Conservation (phyloP, 2,888 invertebrate genomes). For the Brassicogethes aeneus region DNA sequence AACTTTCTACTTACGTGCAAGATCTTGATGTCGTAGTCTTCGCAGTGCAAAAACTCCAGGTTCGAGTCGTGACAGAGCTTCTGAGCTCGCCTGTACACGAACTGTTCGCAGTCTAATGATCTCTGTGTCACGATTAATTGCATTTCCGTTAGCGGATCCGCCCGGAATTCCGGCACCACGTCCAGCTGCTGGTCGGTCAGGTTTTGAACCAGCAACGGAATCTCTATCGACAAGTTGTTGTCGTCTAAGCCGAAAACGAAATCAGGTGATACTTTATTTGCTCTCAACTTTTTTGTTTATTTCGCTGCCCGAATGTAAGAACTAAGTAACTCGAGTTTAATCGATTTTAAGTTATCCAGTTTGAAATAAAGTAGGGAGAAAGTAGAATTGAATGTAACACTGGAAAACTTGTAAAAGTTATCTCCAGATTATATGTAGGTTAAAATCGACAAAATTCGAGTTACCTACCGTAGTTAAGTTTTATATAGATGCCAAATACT, state of each 20-base stretch:
- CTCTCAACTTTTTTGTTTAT: no score
- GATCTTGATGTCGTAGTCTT: constrained; percentile 41
- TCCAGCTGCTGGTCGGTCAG: constrained; percentile 38
- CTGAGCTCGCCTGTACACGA: constrained; percentile 39
- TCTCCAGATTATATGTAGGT: no score
- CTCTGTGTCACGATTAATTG: constrained; percentile 39
- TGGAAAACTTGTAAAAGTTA: no score
- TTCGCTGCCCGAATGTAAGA: no score
- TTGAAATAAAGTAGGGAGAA: no score
- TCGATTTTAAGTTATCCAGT: no score
- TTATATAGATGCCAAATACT: no score
- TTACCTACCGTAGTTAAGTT: no score
- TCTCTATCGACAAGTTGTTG: constrained; percentile 40
- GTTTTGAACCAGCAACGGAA: constrained; percentile 38
- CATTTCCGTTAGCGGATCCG: constrained; percentile 37
- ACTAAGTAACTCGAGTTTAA: no score
- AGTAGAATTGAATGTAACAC: no score
- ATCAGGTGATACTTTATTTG: constrained; percentile 7
- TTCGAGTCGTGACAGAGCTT: constrained; percentile 36
- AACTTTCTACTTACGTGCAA: constrained; percentile 34
- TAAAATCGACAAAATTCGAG: no score
- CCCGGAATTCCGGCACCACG: constrained; percentile 36
- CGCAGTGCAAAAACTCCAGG: constrained; percentile 38
- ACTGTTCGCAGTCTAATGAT: constrained; percentile 41
- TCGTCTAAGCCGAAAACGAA: constrained; percentile 33